Evolutionary conservation across 1,140 invertebrate genomes (phyloP).

Genomic region (Bombus fervidus): DNA sequence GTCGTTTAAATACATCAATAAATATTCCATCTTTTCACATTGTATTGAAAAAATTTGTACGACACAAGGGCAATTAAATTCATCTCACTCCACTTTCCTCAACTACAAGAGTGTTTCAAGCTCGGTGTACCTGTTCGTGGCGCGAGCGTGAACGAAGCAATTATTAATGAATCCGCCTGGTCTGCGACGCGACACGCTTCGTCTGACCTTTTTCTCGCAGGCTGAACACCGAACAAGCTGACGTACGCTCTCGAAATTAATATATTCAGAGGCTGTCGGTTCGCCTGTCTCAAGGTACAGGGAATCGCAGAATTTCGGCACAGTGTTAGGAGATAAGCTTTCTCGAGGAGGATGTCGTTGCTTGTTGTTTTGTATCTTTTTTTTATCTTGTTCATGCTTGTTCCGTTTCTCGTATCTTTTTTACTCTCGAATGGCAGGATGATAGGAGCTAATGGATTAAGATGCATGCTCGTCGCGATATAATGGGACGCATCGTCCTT

Average conservation of each 20-base stretch:
- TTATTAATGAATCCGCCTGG: constrained; percentile 54
- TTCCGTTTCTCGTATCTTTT: background rate
- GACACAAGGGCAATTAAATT: background rate
- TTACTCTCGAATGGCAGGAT: background rate
- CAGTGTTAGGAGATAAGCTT: constrained; percentile 42
- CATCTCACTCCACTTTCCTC: background rate
- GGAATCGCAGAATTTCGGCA: constrained; percentile 46
- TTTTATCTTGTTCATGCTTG: background rate
- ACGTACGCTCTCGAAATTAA: constrained; percentile 34
- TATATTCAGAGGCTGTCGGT: constrained; percentile 24
- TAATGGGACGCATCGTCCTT: constrained; percentile 15
- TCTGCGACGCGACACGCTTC: constrained; percentile 22
- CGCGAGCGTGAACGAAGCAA: background rate
- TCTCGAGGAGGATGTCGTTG: background rate
- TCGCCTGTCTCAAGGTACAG: constrained; percentile 2
- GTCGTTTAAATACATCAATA: no score
- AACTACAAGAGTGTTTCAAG: background rate
- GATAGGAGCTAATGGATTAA: constrained; percentile 41
- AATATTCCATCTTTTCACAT: background rate
- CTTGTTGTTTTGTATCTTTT: background rate
- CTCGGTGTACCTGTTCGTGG: background rate
- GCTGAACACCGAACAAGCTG: background rate
- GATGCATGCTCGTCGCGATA: constrained; percentile 22
- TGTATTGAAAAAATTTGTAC: background rate
- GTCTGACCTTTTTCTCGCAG: constrained; percentile 43